Evolutionary conservation across 1,140 invertebrate species (phyloP).

Genomic region (Oscheius sp.): DNA sequence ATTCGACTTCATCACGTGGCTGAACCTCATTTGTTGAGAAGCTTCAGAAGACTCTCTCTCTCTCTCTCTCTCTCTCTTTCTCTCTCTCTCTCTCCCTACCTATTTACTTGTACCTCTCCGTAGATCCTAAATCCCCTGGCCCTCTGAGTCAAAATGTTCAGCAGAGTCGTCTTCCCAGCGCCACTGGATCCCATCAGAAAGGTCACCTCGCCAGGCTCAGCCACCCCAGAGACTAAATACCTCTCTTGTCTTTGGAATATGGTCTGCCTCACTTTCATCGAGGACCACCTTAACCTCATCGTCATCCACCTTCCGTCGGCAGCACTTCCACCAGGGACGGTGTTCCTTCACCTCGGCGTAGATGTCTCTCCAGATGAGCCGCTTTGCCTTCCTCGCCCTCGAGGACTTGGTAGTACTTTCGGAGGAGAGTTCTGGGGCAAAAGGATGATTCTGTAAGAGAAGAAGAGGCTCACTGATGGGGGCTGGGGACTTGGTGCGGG

Average conservation of each 20-base stretch:
- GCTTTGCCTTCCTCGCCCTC: no score
- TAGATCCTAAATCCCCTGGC: neutral
- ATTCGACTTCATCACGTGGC: conserved; percentile 8
- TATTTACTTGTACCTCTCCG: neutral
- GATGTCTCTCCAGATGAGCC: neutral
- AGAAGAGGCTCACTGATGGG: no score
- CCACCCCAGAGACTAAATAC: conserved; percentile 74
- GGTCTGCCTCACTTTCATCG: neutral
- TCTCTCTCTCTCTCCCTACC: no score
- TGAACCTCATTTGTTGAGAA: no score
- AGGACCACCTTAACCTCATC: neutral
- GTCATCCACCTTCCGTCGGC: neutral
- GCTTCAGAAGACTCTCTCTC: no score
- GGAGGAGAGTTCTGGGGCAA: no score
- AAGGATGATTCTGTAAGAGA: no score
- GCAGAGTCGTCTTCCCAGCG: conserved; percentile 87
- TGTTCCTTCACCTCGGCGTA: neutral
- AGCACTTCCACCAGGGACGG: neutral
- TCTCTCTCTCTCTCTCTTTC: no score
- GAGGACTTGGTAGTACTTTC: no score
- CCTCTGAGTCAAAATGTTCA: conserved; percentile 76
- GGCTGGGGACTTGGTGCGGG: no score
- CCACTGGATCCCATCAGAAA: conserved; percentile 84
- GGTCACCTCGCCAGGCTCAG: conserved; percentile 80
- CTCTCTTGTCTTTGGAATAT: neutral